These are phyloP conservation scores for Noturus placidus DNA, from an alignment of 2,113 vertebrate genomes.

Conservation along the genomic window DNA sequence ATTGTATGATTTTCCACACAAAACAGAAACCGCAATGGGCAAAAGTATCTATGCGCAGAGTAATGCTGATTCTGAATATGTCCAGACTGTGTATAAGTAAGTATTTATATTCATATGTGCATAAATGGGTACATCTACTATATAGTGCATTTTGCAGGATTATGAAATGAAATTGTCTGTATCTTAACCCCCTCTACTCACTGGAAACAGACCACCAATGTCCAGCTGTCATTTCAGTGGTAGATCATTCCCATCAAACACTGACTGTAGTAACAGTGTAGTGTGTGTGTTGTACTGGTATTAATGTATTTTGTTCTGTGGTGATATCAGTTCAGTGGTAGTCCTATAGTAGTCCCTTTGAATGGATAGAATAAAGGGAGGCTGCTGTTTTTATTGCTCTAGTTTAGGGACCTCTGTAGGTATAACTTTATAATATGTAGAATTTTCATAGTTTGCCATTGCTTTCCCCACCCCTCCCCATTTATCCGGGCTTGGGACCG, in stretches of 20 bases:
- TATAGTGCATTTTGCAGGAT: neutral
- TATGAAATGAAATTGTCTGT: neutral
- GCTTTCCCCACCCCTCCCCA: no score
- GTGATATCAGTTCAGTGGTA: neutral
- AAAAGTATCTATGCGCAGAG: constrained; percentile 73
- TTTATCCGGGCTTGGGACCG: no score
- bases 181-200: neutral
- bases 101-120: constrained; percentile 18
- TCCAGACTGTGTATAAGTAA: constrained; percentile 75
- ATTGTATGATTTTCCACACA: neutral
- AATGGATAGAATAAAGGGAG: neutral
- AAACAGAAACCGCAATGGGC: constrained; percentile 79
- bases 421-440: neutral
- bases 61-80: constrained; percentile 75
- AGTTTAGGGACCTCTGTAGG: neutral
- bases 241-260: neutral
- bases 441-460: no score
- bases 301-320: neutral
- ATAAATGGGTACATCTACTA: neutral
- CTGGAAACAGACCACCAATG: neutral
- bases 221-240: neutral
- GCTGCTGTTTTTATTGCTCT: neutral
- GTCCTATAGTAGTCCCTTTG: neutral
- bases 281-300: neutral
- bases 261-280: neutral